Evolutionary conservation across 2,888 invertebrate genomes (phyloP).

Genomic region (Mythimna loreyi): DNA sequence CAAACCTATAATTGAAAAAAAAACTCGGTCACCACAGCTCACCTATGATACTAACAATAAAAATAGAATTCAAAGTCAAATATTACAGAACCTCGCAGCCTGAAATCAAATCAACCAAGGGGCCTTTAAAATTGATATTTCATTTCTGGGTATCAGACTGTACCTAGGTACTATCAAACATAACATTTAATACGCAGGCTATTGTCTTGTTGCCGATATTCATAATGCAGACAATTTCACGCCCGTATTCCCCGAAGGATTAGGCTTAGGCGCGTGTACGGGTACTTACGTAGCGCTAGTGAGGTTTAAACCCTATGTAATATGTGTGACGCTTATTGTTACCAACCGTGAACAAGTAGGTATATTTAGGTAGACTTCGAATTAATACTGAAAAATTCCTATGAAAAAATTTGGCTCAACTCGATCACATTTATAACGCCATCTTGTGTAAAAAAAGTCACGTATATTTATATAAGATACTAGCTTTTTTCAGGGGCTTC

Average conservation of each 20-base stretch:
- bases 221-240: not conserved
- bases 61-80: not conserved
- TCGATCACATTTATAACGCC: too few relatives aligned
- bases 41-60: not conserved
- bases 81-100: slow-evolving; percentile 12
- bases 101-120: slow-evolving; percentile 7
- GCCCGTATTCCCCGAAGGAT: not conserved
- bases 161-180: not conserved
- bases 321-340: not conserved
- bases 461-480: too few relatives aligned
- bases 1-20: too few relatives aligned
- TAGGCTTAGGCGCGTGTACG: not conserved
- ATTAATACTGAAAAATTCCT: too few relatives aligned
- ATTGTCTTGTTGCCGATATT: not conserved
- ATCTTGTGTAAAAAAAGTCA: too few relatives aligned
- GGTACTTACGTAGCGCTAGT: too few relatives aligned
- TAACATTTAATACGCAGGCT: not conserved
- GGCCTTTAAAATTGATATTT: slow-evolving; percentile 22
- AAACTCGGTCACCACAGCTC: too few relatives aligned
- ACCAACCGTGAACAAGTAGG: not conserved
- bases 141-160: not conserved
- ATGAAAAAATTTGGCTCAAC: too few relatives aligned
- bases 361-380: too few relatives aligned
- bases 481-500: too few relatives aligned
- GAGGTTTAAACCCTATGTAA: not conserved